phyloP scores from a whole-genome alignment of 2,113 vertebrate species.

The Anolis sagrei region DNA sequence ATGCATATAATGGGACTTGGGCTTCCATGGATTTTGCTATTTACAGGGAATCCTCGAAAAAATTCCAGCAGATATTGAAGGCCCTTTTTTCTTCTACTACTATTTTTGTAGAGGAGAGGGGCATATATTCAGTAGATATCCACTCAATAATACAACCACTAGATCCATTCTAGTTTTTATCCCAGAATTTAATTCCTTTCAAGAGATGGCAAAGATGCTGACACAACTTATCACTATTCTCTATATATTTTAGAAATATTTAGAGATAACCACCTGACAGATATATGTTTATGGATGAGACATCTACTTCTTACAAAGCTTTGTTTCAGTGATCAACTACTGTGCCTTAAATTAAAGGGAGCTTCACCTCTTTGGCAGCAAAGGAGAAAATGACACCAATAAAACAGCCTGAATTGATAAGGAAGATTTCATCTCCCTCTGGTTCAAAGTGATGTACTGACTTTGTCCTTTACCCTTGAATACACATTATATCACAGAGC shows the following conservation, averaged over 20 bases:
- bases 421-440: not conserved
- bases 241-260: too few species aligned
- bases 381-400: fast-evolving
- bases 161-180: not conserved
- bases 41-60: too few species aligned
- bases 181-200: conserved; percentile 30
- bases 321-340: conserved; percentile 24
- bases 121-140: not conserved
- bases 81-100: too few species aligned
- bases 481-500: not conserved
- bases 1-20: too few species aligned
- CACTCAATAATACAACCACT: conserved; percentile 3
- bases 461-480: conserved; percentile 6
- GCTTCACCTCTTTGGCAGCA: not conserved
- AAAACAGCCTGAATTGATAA: not conserved
- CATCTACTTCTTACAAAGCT: conserved; percentile 27
- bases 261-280: too few species aligned
- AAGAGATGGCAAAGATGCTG: conserved; percentile 10
- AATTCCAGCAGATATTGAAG: too few species aligned
- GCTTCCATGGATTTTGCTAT: too few species aligned
- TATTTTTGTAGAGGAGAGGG: not conserved
- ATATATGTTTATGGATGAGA: not conserved
- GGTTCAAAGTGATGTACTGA: fast-evolving
- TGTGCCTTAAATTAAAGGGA: not conserved
- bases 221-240: conserved; percentile 27